Evolutionary conservation across 2,888 invertebrate genomes (phyloP).

Genomic region (Toxonevra muliebris): DNA sequence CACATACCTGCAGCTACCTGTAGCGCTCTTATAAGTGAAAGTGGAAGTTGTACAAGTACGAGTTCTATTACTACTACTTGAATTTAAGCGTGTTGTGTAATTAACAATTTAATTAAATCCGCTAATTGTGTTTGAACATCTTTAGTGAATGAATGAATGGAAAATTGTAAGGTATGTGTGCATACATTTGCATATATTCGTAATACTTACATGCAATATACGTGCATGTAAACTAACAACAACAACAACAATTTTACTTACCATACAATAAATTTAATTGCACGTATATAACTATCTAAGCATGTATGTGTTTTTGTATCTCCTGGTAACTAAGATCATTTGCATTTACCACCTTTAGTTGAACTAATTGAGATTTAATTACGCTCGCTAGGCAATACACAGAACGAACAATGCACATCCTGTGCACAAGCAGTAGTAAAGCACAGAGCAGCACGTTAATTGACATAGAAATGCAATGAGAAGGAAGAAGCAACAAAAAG

Average conservation of each 20-base stretch:
- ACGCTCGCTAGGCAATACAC: neutral
- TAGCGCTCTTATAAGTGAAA: too few species aligned
- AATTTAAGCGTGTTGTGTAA: neutral
- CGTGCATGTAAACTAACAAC: too few species aligned
- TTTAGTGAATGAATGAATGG: neutral
- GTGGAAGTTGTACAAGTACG: too few species aligned
- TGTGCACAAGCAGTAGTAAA: constrained; percentile 8
- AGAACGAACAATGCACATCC: neutral
- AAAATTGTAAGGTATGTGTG: too few species aligned
- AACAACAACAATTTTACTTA: too few species aligned
- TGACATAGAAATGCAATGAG: neutral
- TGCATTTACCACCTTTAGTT: constrained; percentile 9
- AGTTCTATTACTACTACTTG: neutral
- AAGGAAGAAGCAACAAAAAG: neutral
- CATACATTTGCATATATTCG: too few species aligned
- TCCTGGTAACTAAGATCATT: constrained; percentile 2
- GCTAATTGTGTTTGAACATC: constrained; percentile 20
- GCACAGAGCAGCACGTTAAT: constrained; percentile 11
- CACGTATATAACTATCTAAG: too few species aligned
- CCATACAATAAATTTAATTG: too few species aligned
- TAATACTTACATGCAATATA: too few species aligned
- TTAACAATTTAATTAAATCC: constrained; percentile 6
- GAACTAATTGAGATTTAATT: constrained; percentile 31
- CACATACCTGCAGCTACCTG: too few species aligned
- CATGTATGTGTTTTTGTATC: too few species aligned